phyloP scores from a whole-genome alignment of 2,888 invertebrate genomes.

The Aplocera efformata region DNA sequence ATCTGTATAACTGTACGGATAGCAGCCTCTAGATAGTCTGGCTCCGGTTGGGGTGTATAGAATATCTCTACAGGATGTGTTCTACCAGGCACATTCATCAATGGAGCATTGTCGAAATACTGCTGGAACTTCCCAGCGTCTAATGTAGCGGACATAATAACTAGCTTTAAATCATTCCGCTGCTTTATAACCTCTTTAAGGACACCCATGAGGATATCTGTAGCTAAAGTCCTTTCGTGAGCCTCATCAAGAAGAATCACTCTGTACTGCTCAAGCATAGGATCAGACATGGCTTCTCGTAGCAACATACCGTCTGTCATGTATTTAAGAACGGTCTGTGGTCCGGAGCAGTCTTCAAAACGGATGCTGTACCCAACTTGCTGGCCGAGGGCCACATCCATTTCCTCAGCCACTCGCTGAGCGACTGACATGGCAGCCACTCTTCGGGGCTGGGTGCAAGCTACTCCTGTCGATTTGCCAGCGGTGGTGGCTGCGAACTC shows the following conservation, averaged over 20 bases:
- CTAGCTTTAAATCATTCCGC: conserved; percentile 94
- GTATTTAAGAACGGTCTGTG: conserved; percentile 96
- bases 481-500: conserved; percentile 63
- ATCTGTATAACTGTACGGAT: conserved; percentile 97
- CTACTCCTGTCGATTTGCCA: conserved; percentile 82
- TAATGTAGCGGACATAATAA: conserved; percentile 99
- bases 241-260: conserved; percentile 98
- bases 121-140: conserved; percentile 99
- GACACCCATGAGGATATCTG: conserved; percentile 99
- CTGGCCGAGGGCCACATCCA: conserved; percentile 95
- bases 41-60: conserved; percentile 99
- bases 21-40: conserved; percentile 98
- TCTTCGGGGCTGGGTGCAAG: conserved; percentile 97
- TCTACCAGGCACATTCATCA: conserved; percentile 97
- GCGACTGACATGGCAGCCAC: conserved; percentile 99
- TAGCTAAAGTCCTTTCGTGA: conserved; percentile 98
- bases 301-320: conserved; percentile 99
- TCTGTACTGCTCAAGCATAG: conserved; percentile 97
- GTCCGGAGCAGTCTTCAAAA: conserved; percentile 98
- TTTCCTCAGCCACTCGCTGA: conserved; percentile 98
- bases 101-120: conserved; percentile 98
- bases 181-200: conserved; percentile 98
- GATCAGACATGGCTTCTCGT: conserved; percentile 99
- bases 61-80: conserved; percentile 87
- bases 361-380: conserved; percentile 87